phyloP scores from a whole-genome alignment of 2,113 vertebrate species.

The Cyprichromis sp. region DNA sequence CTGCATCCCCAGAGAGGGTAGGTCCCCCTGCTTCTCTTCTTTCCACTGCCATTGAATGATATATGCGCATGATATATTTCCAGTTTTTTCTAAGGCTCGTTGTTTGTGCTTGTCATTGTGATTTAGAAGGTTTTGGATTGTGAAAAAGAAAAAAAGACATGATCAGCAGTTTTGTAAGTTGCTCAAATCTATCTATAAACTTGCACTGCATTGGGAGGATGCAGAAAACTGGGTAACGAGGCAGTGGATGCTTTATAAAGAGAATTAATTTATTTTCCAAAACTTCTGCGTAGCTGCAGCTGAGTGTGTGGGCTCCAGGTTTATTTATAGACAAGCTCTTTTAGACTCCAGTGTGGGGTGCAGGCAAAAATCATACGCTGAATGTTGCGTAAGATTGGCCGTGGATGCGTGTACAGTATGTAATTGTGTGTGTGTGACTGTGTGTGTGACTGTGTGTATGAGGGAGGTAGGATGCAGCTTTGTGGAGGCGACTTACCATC shows the following conservation, averaged over 20 bases:
- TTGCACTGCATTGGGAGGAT: not conserved
- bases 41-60: not conserved
- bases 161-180: not conserved
- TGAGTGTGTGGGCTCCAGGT: conserved; percentile 20
- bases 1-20: not conserved
- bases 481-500: conserved; percentile 56
- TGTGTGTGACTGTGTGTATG: not conserved
- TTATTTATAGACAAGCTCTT: conserved; percentile 32
- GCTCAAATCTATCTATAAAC: not conserved
- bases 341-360: not conserved
- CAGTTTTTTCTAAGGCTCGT: not conserved
- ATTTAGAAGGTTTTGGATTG: not conserved
- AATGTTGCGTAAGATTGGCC: conserved; percentile 29
- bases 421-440: not conserved
- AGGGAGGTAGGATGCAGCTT: conserved; percentile 14
- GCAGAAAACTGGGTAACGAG: not conserved
- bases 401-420: not conserved
- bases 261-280: not conserved
- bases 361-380: not conserved
- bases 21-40: not conserved
- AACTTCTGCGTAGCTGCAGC: not conserved
- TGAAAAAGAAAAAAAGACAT: not conserved
- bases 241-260: not conserved
- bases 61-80: not conserved
- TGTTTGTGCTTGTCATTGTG: not conserved